Evolutionary conservation across 2,113 vertebrate species (phyloP).

Genomic region (Cinclus mexicanus): DNA sequence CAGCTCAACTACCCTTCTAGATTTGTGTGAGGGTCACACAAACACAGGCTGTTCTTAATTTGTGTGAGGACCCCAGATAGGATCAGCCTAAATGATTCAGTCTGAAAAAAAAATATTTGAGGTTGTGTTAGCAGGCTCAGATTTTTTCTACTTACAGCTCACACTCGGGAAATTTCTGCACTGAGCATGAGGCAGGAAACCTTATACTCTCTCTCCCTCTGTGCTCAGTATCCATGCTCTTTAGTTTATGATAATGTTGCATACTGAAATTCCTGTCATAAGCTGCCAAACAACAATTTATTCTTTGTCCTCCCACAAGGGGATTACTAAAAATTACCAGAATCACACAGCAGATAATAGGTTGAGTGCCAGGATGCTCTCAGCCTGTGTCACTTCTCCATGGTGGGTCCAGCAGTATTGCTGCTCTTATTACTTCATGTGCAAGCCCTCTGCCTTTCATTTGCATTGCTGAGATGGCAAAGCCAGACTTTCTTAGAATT

Average conservation of each 20-base stretch:
- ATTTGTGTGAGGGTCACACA: background rate
- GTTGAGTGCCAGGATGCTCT: background rate
- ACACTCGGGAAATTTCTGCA: background rate
- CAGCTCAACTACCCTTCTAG: background rate
- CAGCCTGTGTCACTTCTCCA: background rate
- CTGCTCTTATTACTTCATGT: background rate
- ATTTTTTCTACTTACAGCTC: background rate
- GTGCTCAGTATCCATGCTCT: background rate
- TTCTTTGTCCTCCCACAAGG: background rate
- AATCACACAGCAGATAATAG: background rate
- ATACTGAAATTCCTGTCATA: background rate
- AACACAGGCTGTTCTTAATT: background rate
- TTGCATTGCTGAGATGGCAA: background rate
- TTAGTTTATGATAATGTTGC: background rate
- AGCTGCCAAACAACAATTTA: background rate
- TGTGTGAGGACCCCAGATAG: background rate
- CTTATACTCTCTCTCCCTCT: background rate
- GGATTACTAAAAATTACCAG: background rate
- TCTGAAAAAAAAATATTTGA: background rate
- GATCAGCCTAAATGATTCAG: background rate
- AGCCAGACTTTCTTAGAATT: background rate
- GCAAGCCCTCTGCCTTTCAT: background rate
- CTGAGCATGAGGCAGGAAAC: background rate
- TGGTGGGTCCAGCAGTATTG: background rate
- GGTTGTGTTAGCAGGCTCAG: background rate